These are phyloP conservation scores for Poecilia picta DNA, from an alignment of 2,797 vertebrate genomes.

Conservation along the genomic window DNA sequence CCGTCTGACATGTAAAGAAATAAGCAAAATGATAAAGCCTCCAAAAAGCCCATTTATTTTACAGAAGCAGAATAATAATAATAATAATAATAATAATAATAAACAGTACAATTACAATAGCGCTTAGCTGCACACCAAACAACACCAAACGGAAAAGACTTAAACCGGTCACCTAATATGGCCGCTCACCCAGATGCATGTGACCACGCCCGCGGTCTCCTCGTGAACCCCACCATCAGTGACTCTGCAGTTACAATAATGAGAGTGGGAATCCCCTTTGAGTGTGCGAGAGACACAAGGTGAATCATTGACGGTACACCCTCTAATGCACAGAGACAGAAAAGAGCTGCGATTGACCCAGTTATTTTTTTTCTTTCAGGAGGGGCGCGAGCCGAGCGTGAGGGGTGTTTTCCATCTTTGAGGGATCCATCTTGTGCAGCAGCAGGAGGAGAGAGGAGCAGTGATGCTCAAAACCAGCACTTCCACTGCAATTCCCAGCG, in stretches of 20 bases:
- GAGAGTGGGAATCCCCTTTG: slow-evolving; percentile 66
- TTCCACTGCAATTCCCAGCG: slow-evolving; percentile 33
- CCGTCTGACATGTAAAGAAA: background rate
- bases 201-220: slow-evolving; percentile 48
- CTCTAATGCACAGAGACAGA: slow-evolving; percentile 47
- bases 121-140: background rate
- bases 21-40: slow-evolving; percentile 3
- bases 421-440: slow-evolving; percentile 75
- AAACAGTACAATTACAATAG: no score
- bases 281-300: slow-evolving; percentile 31
- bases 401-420: slow-evolving; percentile 68
- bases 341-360: slow-evolving; percentile 58
- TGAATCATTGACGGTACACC: slow-evolving; percentile 37
- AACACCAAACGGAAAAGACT: slow-evolving; percentile 7
- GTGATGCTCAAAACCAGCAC: slow-evolving; percentile 33
- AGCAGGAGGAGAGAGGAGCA: slow-evolving; percentile 37
- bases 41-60: no score
- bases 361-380: slow-evolving; percentile 32
- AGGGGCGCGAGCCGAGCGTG: slow-evolving; percentile 21
- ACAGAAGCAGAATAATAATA: no score
- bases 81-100: no score
- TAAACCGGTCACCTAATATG: background rate
- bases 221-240: slow-evolving; percentile 17
- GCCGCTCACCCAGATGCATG: slow-evolving; percentile 13
- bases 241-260: slow-evolving; percentile 24